Conservation (phyloP, 2,113 vertebrate genomes). For the Eurypyga helias region DNA sequence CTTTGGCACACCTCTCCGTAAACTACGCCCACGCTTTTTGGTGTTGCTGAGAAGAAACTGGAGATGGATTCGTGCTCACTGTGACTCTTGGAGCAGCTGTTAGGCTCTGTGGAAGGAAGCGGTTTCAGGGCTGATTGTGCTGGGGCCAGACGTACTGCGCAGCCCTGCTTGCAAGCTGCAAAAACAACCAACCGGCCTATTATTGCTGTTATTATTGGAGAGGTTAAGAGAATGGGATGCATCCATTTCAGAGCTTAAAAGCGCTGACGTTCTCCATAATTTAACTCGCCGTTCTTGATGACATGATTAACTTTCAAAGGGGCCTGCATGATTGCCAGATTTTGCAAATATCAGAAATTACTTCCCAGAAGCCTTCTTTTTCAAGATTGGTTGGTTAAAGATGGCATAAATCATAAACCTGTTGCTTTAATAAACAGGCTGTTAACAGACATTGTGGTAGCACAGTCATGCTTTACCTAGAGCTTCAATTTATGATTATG, state of each 20-base stretch:
- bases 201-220: not conserved
- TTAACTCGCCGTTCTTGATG: not conserved
- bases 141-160: fast-evolving
- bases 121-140: fast-evolving
- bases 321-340: not conserved
- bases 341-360: not conserved
- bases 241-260: not conserved
- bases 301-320: not conserved
- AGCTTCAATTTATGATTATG: not conserved
- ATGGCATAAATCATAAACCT: not conserved
- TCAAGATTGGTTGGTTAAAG: not conserved
- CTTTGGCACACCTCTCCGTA: not conserved
- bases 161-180: not conserved
- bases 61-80: not conserved
- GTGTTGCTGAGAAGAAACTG: not conserved
- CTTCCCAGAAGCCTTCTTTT: constrained; percentile 1
- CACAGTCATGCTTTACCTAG: not conserved
- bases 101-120: not conserved
- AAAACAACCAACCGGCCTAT: not conserved
- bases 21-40: not conserved
- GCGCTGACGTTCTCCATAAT: not conserved
- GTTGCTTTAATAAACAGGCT: not conserved
- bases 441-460: not conserved
- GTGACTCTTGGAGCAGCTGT: not conserved
- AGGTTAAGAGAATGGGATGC: not conserved